phyloP scores from a whole-genome alignment of 35 echinoderm and acorn worm species.

The Anneissia japonica region DNA sequence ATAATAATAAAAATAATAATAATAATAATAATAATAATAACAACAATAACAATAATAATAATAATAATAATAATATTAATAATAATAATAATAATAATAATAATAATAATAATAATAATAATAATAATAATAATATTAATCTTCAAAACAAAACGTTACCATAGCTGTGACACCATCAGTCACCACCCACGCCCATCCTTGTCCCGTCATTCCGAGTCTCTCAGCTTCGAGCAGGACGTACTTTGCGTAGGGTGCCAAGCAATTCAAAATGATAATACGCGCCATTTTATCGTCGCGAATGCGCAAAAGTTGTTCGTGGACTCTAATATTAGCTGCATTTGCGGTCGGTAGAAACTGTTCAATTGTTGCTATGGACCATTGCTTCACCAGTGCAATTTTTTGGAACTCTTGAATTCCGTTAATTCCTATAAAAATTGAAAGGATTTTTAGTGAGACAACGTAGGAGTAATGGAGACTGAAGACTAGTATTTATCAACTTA shows the following conservation, averaged over 20 bases:
- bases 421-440: background rate
- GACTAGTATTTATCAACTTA: too few species aligned
- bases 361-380: background rate
- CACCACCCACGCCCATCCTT: conserved; percentile 11
- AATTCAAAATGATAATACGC: background rate
- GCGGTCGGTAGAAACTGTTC: background rate
- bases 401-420: conserved; percentile 4
- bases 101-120: too few species aligned
- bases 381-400: background rate
- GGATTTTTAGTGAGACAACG: background rate
- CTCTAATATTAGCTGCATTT: background rate
- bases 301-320: background rate
- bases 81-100: too few species aligned
- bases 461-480: background rate
- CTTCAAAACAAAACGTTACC: too few species aligned
- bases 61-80: too few species aligned
- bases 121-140: too few species aligned
- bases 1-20: too few species aligned
- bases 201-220: background rate
- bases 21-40: too few species aligned
- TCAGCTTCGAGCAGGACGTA: background rate
- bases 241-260: background rate
- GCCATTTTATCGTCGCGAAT: background rate
- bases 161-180: conserved; percentile 5
- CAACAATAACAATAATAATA: too few species aligned